Evolutionary conservation across 2,113 vertebrate genomes (phyloP).

Genomic region (Rhineura floridana): DNA sequence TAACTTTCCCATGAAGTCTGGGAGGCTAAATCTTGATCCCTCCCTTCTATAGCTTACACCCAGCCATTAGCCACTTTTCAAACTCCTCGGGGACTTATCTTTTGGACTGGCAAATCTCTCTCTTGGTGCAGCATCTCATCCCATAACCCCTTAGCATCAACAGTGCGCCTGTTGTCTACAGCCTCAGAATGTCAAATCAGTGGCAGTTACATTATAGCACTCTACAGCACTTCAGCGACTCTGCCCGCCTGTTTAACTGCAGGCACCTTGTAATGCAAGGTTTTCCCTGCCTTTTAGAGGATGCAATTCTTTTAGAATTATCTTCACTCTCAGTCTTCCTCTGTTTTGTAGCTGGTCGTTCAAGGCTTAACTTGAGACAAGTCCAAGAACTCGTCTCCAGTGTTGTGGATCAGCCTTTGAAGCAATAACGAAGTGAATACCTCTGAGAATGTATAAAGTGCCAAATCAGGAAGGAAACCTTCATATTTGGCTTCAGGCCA

Average conservation of each 20-base stretch:
- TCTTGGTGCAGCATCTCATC: constrained; percentile 3
- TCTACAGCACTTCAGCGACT: background rate
- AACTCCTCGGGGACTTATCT: background rate
- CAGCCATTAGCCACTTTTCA: background rate
- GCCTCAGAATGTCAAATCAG: background rate
- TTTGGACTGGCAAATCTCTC: background rate
- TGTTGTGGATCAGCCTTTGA: background rate
- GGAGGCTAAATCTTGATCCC: background rate
- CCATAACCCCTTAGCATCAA: background rate
- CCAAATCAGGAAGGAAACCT: background rate
- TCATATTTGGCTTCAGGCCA: constrained; percentile 1
- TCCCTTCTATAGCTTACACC: background rate
- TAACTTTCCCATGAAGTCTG: background rate
- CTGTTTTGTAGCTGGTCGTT: background rate
- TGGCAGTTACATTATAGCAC: background rate
- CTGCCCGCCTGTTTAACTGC: background rate
- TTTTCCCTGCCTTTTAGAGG: background rate
- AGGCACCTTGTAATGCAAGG: background rate
- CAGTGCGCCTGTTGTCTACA: background rate
- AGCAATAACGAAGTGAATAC: constrained; percentile 1
- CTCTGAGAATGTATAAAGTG: constrained; percentile 4
- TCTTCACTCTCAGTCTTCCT: background rate
- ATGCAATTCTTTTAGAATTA: background rate
- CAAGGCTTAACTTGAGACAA: background rate
- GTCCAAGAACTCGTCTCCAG: background rate